A percentile compares a stretch with the other conserved stretches of the same genome.
Conservation (phyloP, 1,140 invertebrate species). For the Archivesica marissinica region DNA sequence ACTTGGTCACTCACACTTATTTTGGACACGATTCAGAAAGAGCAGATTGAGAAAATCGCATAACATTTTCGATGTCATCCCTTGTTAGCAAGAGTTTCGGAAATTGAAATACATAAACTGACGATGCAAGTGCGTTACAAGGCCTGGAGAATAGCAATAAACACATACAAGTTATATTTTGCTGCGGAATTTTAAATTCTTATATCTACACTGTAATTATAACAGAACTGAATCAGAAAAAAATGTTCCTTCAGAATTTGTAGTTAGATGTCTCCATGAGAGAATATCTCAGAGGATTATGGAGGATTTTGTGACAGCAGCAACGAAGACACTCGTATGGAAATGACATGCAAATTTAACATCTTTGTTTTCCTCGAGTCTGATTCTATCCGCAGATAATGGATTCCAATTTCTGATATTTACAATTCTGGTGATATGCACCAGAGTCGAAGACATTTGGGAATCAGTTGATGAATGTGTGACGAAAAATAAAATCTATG, state of each 20-base stretch:
- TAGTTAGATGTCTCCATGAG: constrained; percentile 11
- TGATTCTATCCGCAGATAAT: constrained; percentile 37
- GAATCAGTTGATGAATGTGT: constrained; percentile 2
- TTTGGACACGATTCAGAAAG: no score
- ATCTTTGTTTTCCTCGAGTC: constrained; percentile 41
- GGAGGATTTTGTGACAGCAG: constrained; percentile 7
- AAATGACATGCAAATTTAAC: constrained; percentile 58
- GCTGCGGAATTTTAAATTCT: no score
- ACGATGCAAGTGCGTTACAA: no score
- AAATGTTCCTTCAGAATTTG: neutral
- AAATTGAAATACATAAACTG: no score
- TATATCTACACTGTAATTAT: no score
- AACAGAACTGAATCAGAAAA: constrained; percentile 14
- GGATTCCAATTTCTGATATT: constrained; percentile 51
- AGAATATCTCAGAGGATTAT: constrained; percentile 15
- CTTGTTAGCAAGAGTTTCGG: no score
- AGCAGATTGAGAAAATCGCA: no score
- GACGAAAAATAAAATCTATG: neutral
- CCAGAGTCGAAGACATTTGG: neutral
- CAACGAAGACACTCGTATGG: constrained; percentile 40
- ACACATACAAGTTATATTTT: no score
- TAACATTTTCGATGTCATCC: no score
- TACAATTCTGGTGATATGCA: constrained; percentile 13
- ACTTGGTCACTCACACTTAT: no score
- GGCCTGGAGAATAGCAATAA: no score